Evolutionary conservation across 2,888 invertebrate species (phyloP).

Genomic region (Cryptocephalus moraei): DNA sequence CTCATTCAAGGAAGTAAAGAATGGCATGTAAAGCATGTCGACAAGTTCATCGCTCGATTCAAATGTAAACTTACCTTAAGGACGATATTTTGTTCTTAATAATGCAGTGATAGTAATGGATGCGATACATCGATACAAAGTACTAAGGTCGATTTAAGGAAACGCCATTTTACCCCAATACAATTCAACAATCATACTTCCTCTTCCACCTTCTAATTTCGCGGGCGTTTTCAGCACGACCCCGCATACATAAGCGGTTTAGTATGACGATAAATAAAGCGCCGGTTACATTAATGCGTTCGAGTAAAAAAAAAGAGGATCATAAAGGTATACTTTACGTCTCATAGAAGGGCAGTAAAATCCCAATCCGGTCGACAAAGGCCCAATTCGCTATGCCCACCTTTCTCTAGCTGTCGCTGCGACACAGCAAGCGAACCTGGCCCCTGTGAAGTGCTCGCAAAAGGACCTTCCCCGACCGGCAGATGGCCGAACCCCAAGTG

Average conservation of each 20-base stretch:
- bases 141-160: no score
- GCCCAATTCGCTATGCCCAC: conserved; percentile 12
- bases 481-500: conserved; percentile 36
- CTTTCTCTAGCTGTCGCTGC: conserved; percentile 17
- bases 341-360: conserved; percentile 34
- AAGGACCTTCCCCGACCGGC: conserved; percentile 27
- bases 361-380: conserved; percentile 33
- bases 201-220: no score
- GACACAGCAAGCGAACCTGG: conserved; percentile 18
- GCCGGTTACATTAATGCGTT: background rate
- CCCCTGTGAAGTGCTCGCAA: conserved; percentile 17
- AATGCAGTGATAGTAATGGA: no score
- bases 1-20: no score
- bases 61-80: no score
- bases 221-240: no score
- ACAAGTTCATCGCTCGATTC: no score
- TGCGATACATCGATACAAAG: no score
- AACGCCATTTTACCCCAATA: no score
- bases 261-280: background rate
- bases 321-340: conserved; percentile 20
- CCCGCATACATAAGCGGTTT: background rate
- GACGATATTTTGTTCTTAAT: no score
- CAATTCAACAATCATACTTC: no score
- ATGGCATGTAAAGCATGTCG: no score
- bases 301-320: conserved; percentile 4